Conservation (phyloP, 2,888 invertebrate genomes). For the Craniophora ligustri region DNA sequence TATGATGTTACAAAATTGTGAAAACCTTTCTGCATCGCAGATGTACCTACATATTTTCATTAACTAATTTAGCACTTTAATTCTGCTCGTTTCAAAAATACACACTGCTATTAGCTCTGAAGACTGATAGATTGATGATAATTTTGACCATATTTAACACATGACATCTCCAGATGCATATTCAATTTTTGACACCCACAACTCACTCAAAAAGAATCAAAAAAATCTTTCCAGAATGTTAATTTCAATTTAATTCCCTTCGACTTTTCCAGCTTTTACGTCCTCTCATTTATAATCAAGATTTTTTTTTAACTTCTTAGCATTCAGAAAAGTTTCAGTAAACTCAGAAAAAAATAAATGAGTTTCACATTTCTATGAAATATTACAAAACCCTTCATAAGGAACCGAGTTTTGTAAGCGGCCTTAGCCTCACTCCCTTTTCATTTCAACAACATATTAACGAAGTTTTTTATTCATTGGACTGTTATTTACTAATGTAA, state of each 20-base stretch:
- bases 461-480: conserved; percentile 5
- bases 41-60: background rate
- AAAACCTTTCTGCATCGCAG: too few relatives aligned
- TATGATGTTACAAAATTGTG: too few relatives aligned
- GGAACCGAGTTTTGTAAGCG: conserved; percentile 18
- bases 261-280: conserved; percentile 15
- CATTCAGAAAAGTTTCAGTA: conserved; percentile 10
- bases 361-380: conserved; percentile 40
- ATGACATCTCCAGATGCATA: too few relatives aligned
- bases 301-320: conserved; percentile 35
- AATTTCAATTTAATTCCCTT: conserved; percentile 33
- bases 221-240: conserved; percentile 21
- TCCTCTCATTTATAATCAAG: conserved; percentile 34
- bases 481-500: too few relatives aligned
- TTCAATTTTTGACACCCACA: too few relatives aligned
- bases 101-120: background rate
- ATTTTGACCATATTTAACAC: background rate
- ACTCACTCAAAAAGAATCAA: conserved; percentile 8
- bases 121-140: background rate
- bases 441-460: conserved; percentile 15
- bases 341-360: conserved; percentile 31
- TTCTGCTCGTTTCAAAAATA: background rate
- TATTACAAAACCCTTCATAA: conserved; percentile 25
- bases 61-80: background rate
- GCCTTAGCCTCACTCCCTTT: conserved; percentile 6